A percentile compares a stretch with the other conserved stretches of the same genome.
These are phyloP conservation scores for Phaenicophaeus curvirostris DNA, from an alignment of 2,797 vertebrate species.

Conservation along the genomic window DNA sequence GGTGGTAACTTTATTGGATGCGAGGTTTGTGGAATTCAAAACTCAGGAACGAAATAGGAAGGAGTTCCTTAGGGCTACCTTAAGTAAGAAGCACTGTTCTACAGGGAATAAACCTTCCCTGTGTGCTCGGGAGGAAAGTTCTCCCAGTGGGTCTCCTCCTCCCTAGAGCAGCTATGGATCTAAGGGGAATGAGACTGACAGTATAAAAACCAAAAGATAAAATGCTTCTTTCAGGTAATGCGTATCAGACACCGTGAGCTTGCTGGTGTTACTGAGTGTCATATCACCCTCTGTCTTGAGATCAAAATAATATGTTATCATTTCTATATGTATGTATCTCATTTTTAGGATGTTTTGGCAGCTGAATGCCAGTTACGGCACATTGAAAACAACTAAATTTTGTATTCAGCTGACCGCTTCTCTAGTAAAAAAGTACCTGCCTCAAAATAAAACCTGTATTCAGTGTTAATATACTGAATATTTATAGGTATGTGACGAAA, in stretches of 20 bases:
- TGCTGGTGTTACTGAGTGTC: neutral
- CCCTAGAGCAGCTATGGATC: neutral
- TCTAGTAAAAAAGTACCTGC: neutral
- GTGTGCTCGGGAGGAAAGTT: neutral
- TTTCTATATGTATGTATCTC: fast-evolving
- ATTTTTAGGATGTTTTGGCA: neutral
- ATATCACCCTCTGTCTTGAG: neutral
- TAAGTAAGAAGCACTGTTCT: neutral
- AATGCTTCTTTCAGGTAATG: neutral
- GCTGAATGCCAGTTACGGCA: neutral
- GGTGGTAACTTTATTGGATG: neutral
- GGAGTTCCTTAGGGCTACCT: neutral
- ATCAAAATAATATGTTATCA: neutral
- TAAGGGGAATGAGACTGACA: neutral
- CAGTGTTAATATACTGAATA: neutral
- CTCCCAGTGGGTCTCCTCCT: neutral
- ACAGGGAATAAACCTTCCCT: neutral
- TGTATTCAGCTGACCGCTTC: neutral
- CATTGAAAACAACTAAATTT: neutral
- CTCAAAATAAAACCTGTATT: neutral
- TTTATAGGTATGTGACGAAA: neutral
- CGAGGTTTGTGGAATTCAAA: neutral
- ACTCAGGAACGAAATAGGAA: neutral
- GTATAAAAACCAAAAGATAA: neutral
- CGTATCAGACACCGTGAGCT: neutral